Base-by-base conservation (phyloP, 1,140 invertebrate species). In the Mylabris phalerata region DNA sequence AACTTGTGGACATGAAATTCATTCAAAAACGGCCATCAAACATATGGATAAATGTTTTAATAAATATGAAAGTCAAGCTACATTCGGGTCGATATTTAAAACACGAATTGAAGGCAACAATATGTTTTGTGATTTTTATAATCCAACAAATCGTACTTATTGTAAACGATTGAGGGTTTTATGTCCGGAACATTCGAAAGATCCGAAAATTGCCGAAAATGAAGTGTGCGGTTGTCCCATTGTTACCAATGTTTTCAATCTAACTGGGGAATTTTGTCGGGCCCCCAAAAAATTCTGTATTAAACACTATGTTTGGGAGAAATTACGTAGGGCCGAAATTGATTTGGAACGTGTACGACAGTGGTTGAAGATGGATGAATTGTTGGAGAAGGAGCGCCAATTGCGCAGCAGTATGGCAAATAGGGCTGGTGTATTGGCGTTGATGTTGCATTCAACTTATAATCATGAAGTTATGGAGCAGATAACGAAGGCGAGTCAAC, bases 91-190 rank as follows among this genome's bases (percentile, higher is more conserved):
- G 10, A 86, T 92, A 46, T 95, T 92, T 67, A 92, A 95, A 71
- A 97, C 95, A 0, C 81, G 90, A 46, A 95, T 98, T 62, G 95
- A 98, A 75, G 91, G 67, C 3, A 74, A 71, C 75, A 90, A 92
- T 69, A 96, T 99, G 88, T 98, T 99, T 73, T 99, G 97, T 74
- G 96, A 99, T 71, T 94, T 90, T 73, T 98, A 90, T 73, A 98
- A 98, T 77, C 82, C 89, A 3, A 77, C 82, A 2, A 93, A 90
- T 69, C 82, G 85, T 51, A 98, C 95, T 0, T 99, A 98, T 71
- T 99, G 96, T 75, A 99, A 98, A 76, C 76, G 96, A 48, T 75
- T 99, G 10, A 83, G 92, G 64, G 93, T 98, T 2, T 79, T 99
- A 24, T 99, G 97, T 76, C 95, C 97, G 0, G 97, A 99, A 70